Base-by-base conservation (phyloP, 2,888 invertebrate species). In the Microctonus hyperodae region DNA sequence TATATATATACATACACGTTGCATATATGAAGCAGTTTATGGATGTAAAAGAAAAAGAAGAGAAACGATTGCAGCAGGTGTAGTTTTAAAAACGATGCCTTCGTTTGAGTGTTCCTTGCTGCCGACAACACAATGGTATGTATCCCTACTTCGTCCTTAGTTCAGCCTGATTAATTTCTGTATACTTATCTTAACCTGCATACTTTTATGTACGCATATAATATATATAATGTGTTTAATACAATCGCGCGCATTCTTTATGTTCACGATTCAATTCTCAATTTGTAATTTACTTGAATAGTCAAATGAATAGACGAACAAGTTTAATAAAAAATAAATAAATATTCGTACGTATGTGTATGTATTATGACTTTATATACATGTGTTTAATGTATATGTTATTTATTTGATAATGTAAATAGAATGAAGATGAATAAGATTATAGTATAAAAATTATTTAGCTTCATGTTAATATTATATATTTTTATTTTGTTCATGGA, bases 51-150 rank as follows among this genome's bases (percentile, higher is more conserved):
- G 44, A 7, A 44, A 44, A 44, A n/a, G 16, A 16, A 44, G 7
- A 44, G 16, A 20, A 28, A 28, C 28, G 7, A 7, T 7, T 5
- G 28, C 16, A 44, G 44, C 44, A 44, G 44, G 44, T 44, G 44
- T 44, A 44, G 6, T 16, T n/a, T n/a, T 44, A 28, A 51, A 58
- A 28, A 65, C 28, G 63, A 61, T 60, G 40, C 16, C 48, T 56
- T 64, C 58, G 59, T 64, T 56, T 59, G 57, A 64, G 59, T 67
- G 64, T 68, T 64, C 59, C 65, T 67, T 65, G 60, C 53, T 65
- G 64, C 61, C 68, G 60, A n/a, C 69, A 28, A 65, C 60, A 56
- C 51, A 68, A 65, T 68, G 69, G 69, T 69, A 50, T 11, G 69
- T 65, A 57, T n/a, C n/a, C n/a, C n/a, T n/a, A n/a, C n/a, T n/a